Evolutionary conservation across 1,140 invertebrate genomes (phyloP).

Genomic region (Capitella teleta): DNA sequence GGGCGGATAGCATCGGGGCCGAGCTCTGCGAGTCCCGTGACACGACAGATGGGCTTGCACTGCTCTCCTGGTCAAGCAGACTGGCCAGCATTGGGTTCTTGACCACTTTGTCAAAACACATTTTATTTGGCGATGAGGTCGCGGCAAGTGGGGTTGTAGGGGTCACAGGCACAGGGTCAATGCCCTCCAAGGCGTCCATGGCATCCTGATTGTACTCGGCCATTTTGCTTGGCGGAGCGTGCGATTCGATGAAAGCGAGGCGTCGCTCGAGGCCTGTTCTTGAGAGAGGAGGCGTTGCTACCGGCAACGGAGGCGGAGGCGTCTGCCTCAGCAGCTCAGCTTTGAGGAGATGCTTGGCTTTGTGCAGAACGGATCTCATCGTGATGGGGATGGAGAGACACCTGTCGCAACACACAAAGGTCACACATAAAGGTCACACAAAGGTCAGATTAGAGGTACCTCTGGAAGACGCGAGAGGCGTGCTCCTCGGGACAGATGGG

Average conservation of each 20-base stretch:
- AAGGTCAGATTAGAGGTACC: slow-evolving; percentile 36
- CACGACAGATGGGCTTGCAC: not conserved
- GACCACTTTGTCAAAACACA: slow-evolving; percentile 17
- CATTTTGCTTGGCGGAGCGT: not conserved
- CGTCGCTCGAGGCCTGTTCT: not conserved
- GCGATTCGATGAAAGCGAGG: not conserved
- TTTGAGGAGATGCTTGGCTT: slow-evolving; percentile 33
- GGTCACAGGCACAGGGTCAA: too few species aligned
- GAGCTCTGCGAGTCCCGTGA: not conserved
- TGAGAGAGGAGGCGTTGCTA: not conserved
- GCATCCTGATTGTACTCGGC: not conserved
- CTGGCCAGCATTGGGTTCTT: slow-evolving; percentile 33
- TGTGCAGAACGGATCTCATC: slow-evolving; percentile 59
- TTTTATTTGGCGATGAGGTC: too few species aligned
- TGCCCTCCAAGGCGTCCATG: too few species aligned
- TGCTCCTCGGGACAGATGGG: slow-evolving; percentile 53
- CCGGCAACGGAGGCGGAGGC: slow-evolving; percentile 1
- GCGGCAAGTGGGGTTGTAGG: too few species aligned
- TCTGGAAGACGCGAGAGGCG: slow-evolving; percentile 73
- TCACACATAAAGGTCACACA: too few species aligned
- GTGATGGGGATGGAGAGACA: slow-evolving; percentile 85
- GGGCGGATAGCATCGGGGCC: slow-evolving; percentile 7
- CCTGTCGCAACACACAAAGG: slow-evolving; percentile 46
- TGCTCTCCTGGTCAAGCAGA: slow-evolving; percentile 24
- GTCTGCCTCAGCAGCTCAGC: slow-evolving; percentile 10